Conservation (phyloP, 2,113 vertebrate species). For the Elephas maximus region DNA sequence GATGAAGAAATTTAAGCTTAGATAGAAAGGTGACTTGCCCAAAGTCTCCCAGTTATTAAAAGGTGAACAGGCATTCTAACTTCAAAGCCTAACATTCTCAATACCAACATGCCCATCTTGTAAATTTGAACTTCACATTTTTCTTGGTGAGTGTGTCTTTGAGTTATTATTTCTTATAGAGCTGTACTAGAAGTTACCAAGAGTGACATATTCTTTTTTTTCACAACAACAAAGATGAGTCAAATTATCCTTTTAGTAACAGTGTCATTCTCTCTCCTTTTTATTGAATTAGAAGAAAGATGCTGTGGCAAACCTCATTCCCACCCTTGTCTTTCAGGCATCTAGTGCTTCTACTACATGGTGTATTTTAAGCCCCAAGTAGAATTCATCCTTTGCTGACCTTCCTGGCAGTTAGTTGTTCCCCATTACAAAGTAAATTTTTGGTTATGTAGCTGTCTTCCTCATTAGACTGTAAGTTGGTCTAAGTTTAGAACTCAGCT, state of each 20-base stretch:
- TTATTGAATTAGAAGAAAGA: not conserved
- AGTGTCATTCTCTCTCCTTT: not conserved
- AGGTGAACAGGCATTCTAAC: not conserved
- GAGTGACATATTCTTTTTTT: not conserved
- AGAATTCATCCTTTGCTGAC: not conserved
- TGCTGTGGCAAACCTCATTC: not conserved
- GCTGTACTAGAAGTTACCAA: not conserved
- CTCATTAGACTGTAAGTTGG: not conserved
- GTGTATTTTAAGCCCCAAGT: not conserved
- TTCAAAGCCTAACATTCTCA: not conserved
- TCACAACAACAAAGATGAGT: not conserved
- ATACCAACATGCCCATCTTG: not conserved
- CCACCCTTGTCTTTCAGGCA: rapidly evolving
- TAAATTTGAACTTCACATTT: not conserved
- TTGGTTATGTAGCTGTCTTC: not conserved
- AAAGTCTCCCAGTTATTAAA: not conserved
- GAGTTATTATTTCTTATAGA: not conserved
- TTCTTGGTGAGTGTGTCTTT: not conserved
- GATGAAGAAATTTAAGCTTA: not conserved
- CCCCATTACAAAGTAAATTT: not conserved
- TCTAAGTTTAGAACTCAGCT: not conserved
- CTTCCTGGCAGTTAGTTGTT: not conserved
- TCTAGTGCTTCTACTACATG: not conserved
- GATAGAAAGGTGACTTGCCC: not conserved
- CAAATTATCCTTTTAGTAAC: not conserved